Conservation (phyloP, 2,797 vertebrate species). For the Spea hammondii region DNA sequence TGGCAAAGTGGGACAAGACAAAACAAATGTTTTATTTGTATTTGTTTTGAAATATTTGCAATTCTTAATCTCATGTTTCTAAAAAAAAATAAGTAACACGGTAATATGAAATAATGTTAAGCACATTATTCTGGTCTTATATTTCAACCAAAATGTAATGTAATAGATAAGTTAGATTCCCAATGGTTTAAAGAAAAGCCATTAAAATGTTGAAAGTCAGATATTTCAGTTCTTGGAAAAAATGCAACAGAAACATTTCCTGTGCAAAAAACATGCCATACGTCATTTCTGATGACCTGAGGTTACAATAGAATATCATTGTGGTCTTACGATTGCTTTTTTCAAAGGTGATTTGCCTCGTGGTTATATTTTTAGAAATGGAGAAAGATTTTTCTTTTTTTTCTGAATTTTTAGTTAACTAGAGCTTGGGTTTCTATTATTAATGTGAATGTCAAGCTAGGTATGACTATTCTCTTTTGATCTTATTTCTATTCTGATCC, state of each 20-base stretch:
- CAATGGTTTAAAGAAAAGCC: too few relatives aligned
- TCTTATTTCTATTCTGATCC: neutral
- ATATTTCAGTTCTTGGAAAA: too few relatives aligned
- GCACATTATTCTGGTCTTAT: too few relatives aligned
- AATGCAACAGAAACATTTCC: slow-evolving; percentile 13
- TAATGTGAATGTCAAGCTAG: slow-evolving; percentile 46
- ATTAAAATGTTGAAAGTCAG: too few relatives aligned
- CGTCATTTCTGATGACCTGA: slow-evolving; percentile 30
- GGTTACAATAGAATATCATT: slow-evolving; percentile 44
- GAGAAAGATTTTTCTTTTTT: slow-evolving; percentile 21
- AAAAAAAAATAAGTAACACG: too few relatives aligned
- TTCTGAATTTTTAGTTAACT: slow-evolving; percentile 46
- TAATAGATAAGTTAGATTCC: too few relatives aligned
- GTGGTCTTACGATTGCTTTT: slow-evolving; percentile 36
- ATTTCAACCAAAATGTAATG: too few relatives aligned
- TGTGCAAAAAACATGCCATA: neutral
- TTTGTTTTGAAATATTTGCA: too few relatives aligned
- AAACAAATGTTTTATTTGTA: too few relatives aligned
- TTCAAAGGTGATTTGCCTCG: slow-evolving; percentile 44
- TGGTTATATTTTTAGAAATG: slow-evolving; percentile 36
- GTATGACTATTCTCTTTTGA: slow-evolving; percentile 28
- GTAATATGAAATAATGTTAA: too few relatives aligned
- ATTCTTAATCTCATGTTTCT: too few relatives aligned
- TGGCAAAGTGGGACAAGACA: too few relatives aligned
- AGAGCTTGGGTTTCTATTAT: slow-evolving; percentile 32